Evolutionary conservation across 2,888 invertebrate genomes (phyloP).

Genomic region (Eudasyphora cyanicolor): DNA sequence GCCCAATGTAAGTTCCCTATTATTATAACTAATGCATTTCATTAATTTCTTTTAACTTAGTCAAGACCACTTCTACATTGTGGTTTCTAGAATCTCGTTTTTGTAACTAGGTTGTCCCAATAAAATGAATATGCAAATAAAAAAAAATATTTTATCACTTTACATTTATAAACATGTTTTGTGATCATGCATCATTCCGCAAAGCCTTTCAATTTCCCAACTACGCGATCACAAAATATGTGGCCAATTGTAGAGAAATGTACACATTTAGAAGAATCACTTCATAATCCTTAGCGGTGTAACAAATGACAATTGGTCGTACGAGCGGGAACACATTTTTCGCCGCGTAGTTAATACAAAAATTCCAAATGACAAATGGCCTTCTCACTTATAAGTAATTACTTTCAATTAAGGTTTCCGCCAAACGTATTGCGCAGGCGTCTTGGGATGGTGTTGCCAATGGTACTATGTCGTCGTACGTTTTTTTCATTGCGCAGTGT

Average conservation of each 20-base stretch:
- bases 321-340: conserved; percentile 37
- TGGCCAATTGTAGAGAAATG: neutral
- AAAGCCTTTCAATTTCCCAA: conserved; percentile 1
- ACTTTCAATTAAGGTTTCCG: conserved; percentile 76
- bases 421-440: conserved; percentile 72
- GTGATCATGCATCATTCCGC: neutral
- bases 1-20: no score
- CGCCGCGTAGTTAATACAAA: conserved; percentile 55
- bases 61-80: no score
- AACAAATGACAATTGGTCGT: conserved; percentile 48
- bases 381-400: conserved; percentile 77
- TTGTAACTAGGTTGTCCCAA: no score
- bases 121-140: no score
- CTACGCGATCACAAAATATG: neutral
- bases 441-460: conserved; percentile 54
- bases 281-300: conserved; percentile 56
- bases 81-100: no score
- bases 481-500: conserved; percentile 63
- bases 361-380: conserved; percentile 70
- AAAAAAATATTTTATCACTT: no score
- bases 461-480: conserved; percentile 50
- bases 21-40: no score
- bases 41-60: no score
- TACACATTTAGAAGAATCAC: conserved; percentile 17
- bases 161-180: no score